Conservation (phyloP, 2,797 vertebrate genomes). For the Artibeus lituratus region DNA sequence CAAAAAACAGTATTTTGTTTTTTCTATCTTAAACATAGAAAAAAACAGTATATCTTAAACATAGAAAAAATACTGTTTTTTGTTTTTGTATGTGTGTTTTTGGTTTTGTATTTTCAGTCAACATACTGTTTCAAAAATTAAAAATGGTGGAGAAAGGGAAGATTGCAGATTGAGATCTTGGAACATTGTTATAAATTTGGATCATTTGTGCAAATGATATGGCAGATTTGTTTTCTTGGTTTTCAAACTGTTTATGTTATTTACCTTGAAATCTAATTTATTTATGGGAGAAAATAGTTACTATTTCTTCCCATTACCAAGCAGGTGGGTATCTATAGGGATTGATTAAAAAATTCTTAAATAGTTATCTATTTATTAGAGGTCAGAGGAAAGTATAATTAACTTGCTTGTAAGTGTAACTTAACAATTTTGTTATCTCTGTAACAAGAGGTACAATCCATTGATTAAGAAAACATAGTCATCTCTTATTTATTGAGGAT, state of each 20-base stretch:
- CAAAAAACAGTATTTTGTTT: not conserved
- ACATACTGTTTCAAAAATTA: conserved; percentile 20
- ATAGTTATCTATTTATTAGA: conserved; percentile 37
- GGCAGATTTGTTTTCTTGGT: not conserved
- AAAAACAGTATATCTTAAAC: not conserved
- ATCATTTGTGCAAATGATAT: not conserved
- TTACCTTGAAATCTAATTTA: not conserved
- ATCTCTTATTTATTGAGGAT: conserved; percentile 24
- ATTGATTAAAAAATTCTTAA: conserved; percentile 28
- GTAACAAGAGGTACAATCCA: not conserved
- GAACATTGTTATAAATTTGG: not conserved
- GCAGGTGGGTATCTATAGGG: not conserved
- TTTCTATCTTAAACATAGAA: not conserved
- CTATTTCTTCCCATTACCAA: conserved; percentile 2
- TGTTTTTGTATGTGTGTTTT: not conserved
- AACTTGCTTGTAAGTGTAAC: not conserved
- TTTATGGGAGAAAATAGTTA: conserved; percentile 30
- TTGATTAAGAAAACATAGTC: conserved; percentile 20
- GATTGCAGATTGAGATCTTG: not conserved
- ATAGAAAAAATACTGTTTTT: not conserved
- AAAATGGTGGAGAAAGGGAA: not conserved
- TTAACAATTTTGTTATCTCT: conserved; percentile 1
- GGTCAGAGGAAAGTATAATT: conserved; percentile 29
- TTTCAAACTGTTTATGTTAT: not conserved
- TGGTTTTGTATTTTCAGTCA: conserved; percentile 35